Percentiles rank a stretch among this genome's conserved stretches.
phyloP scores from a whole-genome alignment of 2,888 invertebrate genomes.

The Aphodius granarius region DNA sequence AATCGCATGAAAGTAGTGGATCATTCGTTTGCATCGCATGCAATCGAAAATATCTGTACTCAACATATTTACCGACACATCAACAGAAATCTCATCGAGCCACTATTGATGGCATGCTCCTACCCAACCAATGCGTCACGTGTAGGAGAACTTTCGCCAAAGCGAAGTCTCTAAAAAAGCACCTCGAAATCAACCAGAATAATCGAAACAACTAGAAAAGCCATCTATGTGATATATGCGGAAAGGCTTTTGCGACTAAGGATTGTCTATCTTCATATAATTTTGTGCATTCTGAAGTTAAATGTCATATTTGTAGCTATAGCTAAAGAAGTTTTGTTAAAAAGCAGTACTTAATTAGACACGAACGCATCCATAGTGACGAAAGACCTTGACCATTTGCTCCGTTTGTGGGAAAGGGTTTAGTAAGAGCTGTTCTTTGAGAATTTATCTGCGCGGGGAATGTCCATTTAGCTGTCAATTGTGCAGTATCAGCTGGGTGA shows the following conservation, averaged over 20 bases:
- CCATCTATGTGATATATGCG: slow-evolving; percentile 45
- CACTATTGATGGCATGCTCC: slow-evolving; percentile 50
- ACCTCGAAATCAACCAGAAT: slow-evolving; percentile 41
- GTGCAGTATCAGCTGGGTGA: background rate
- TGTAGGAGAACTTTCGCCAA: slow-evolving; percentile 45
- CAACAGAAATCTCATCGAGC: slow-evolving; percentile 49
- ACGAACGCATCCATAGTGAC: slow-evolving; percentile 46
- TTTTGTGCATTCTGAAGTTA: slow-evolving; percentile 39
- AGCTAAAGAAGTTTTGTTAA: slow-evolving; percentile 41
- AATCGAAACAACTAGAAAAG: slow-evolving; percentile 38
- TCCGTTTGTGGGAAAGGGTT: background rate
- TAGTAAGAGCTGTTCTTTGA: background rate
- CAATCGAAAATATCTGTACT: slow-evolving; percentile 35
- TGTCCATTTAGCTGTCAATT: background rate
- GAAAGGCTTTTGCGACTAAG: slow-evolving; percentile 44
- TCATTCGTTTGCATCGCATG: slow-evolving; percentile 54
- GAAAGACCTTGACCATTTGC: slow-evolving; percentile 38
- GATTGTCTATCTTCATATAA: slow-evolving; percentile 42
- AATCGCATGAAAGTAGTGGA: background rate
- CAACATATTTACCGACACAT: slow-evolving; percentile 55
- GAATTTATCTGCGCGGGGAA: background rate
- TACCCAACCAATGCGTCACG: slow-evolving; percentile 28
- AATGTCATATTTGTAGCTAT: slow-evolving; percentile 38
- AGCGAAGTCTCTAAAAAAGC: slow-evolving; percentile 50
- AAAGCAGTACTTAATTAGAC: slow-evolving; percentile 43